Conservation (phyloP, 2,888 invertebrate genomes). For the Pasiphila rectangulata region DNA sequence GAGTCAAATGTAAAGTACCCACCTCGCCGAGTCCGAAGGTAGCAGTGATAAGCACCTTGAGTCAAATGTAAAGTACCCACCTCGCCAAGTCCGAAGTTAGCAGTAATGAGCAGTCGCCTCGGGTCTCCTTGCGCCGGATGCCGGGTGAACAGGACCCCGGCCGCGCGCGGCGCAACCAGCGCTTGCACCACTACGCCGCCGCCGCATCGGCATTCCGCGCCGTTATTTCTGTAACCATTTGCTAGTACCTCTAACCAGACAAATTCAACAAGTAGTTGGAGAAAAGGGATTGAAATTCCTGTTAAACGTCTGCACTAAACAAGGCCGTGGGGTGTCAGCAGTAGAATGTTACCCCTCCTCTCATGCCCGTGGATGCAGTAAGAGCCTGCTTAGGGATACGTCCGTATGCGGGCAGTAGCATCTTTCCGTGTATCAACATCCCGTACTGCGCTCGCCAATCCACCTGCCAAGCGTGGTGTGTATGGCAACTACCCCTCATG, state of each 20-base stretch:
- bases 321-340: no score
- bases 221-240: conserved; percentile 82
- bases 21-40: conserved; percentile 93
- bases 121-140: conserved; percentile 88
- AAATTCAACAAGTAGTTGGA: not conserved
- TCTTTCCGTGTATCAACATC: no score
- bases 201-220: conserved; percentile 83
- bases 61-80: conserved; percentile 75
- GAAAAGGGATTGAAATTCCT: no score
- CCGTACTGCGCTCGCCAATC: no score
- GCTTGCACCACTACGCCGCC: conserved; percentile 92
- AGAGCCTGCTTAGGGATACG: no score
- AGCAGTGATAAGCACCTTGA: conserved; percentile 88
- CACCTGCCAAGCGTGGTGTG: no score
- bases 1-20: no score
- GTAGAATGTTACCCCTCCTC: no score
- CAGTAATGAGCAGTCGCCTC: conserved; percentile 84
- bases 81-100: conserved; percentile 92
- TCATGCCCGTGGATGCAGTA: no score
- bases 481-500: no score
- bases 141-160: conserved; percentile 91
- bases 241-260: not conserved
- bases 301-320: no score
- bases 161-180: conserved; percentile 85
- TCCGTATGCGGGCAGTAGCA: no score